Evolutionary conservation across 2,888 invertebrate species (phyloP).

Genomic region (Lamproptera curius): DNA sequence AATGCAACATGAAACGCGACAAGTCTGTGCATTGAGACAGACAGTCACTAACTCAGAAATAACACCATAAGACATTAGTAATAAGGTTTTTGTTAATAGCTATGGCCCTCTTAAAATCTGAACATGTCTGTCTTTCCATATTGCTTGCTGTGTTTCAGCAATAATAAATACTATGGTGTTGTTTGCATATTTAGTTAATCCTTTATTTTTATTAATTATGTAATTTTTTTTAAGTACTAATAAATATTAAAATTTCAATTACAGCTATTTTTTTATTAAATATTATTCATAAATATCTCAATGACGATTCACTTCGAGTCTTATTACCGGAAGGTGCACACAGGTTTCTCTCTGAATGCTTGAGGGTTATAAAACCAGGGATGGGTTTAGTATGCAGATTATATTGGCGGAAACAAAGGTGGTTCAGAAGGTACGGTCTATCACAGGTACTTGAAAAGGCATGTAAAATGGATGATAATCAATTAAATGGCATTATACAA

Average conservation of each 20-base stretch:
- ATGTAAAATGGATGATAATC: conserved; percentile 29
- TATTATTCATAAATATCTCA: conserved; percentile 48
- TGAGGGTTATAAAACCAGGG: conserved; percentile 41
- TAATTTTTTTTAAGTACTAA: too few species aligned
- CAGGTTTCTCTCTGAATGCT: conserved; percentile 36
- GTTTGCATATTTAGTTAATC: too few species aligned
- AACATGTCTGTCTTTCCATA: too few species aligned
- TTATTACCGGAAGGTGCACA: conserved; percentile 41
- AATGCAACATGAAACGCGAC: too few species aligned
- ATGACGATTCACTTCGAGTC: conserved; percentile 35
- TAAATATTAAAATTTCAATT: too few species aligned
- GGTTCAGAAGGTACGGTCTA: conserved; percentile 47
- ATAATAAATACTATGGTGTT: too few species aligned
- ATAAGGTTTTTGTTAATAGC: too few species aligned
- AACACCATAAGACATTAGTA: too few species aligned
- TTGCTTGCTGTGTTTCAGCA: too few species aligned
- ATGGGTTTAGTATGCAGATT: conserved; percentile 54
- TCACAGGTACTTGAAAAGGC: conserved; percentile 34
- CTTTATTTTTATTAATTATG: too few species aligned
- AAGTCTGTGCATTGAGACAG: too few species aligned
- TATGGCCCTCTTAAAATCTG: neutral
- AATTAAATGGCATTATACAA: conserved; percentile 35
- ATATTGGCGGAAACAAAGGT: conserved; percentile 55
- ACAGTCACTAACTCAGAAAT: too few species aligned
- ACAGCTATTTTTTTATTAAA: conserved; percentile 51